Conservation (phyloP, 2,888 invertebrate genomes). For the Clitarchus hookeri region DNA sequence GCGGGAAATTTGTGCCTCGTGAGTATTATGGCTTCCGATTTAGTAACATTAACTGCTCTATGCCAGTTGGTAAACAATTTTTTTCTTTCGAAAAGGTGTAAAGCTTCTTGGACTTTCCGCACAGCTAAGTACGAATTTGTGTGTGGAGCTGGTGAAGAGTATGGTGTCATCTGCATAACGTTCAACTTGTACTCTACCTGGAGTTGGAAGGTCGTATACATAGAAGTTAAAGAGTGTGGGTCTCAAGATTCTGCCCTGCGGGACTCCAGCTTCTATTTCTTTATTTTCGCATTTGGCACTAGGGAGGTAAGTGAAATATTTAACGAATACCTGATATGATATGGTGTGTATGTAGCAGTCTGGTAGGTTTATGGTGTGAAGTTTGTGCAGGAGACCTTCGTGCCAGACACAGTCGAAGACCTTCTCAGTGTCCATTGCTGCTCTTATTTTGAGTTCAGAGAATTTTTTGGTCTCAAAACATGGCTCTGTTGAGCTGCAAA, state of each 20-base stretch:
- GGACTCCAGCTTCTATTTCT: not conserved
- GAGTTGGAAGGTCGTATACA: not conserved
- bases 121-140: too few relatives aligned
- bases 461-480: too few relatives aligned
- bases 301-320: not conserved
- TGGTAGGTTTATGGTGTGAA: not conserved
- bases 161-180: not conserved
- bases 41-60: not conserved
- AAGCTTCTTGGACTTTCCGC: not conserved
- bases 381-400: not conserved
- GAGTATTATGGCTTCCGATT: not conserved
- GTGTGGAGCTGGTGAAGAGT: not conserved
- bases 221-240: slow-evolving; percentile 2
- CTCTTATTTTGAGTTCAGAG: too few relatives aligned
- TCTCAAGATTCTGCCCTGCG: not conserved
- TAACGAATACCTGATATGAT: not conserved
- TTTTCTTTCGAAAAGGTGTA: not conserved
- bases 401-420: slow-evolving; percentile 21
- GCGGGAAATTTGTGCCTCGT: too few relatives aligned
- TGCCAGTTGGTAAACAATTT: not conserved
- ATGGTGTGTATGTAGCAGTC: not conserved
- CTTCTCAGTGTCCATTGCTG: not conserved
- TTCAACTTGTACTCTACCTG: too few relatives aligned
- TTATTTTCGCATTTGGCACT: not conserved
- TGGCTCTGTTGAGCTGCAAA: too few relatives aligned